Percentiles rank a stretch among this genome's conserved stretches.
Conservation (phyloP, 2,113 vertebrate genomes). For the Mirounga angustirostris region DNA sequence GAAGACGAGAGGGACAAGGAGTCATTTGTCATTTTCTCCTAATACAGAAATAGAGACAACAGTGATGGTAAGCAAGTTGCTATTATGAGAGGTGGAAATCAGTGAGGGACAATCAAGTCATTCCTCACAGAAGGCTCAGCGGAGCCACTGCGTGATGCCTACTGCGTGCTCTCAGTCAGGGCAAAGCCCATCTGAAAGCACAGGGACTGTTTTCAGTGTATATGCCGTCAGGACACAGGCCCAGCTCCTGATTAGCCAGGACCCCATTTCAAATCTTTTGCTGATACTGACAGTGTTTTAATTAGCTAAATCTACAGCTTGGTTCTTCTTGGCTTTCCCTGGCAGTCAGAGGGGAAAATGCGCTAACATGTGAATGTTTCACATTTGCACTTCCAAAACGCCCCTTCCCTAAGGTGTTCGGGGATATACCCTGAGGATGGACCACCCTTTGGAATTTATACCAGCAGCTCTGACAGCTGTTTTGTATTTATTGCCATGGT, state of each 20-base stretch:
- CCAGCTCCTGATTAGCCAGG: not conserved
- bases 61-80: not conserved
- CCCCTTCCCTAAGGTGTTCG: not conserved
- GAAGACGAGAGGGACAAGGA: not conserved
- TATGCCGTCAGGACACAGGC: not conserved
- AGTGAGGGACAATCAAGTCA: not conserved
- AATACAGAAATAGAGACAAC: not conserved
- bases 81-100: not conserved
- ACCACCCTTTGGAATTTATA: conserved; percentile 56
- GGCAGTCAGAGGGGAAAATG: not conserved
- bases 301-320: conserved; percentile 47
- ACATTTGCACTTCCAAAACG: not conserved
- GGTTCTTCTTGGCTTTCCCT: conserved; percentile 41
- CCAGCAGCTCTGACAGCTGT: conserved; percentile 51
- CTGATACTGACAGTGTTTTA: conserved; percentile 29
- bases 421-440: not conserved
- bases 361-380: not conserved
- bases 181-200: fast-evolving
- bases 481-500: conserved; percentile 64
- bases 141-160: fast-evolving
- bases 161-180: fast-evolving
- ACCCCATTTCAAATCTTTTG: conserved; percentile 37
- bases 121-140: not conserved
- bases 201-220: not conserved
- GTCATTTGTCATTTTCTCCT: not conserved